Percentiles rank a stretch among this genome's conserved stretches.
Conservation (phyloP, 2,797 vertebrate genomes). For the Onychomys leucogaster region DNA sequence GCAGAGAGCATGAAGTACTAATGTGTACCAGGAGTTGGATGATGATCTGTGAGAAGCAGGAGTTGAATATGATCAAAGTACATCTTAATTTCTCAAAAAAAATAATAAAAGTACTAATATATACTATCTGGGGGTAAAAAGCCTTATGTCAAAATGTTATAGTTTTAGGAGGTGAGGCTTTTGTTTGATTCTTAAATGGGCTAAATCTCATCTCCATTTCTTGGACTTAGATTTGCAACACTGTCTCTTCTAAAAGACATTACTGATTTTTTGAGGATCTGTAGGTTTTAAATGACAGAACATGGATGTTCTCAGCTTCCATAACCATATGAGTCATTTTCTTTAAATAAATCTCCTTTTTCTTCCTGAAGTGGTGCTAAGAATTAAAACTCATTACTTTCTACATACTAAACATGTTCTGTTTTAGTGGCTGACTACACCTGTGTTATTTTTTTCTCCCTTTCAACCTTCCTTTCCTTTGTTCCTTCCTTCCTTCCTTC, state of each 20-base stretch:
- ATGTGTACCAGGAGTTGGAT: too few relatives aligned
- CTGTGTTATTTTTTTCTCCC: not conserved
- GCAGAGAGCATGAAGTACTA: too few relatives aligned
- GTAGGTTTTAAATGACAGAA: not conserved
- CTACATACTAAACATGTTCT: not conserved
- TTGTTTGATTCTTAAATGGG: not conserved
- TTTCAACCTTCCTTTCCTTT: not conserved
- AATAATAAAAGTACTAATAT: too few relatives aligned
- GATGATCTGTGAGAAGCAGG: too few relatives aligned
- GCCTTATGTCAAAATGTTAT: not conserved
- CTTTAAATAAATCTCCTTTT: not conserved
- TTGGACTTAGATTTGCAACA: not conserved
- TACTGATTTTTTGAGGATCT: not conserved
- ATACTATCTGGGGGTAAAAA: not conserved
- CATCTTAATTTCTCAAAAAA: too few relatives aligned
- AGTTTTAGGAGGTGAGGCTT: not conserved
- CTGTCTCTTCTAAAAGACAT: not conserved
- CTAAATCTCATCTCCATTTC: not conserved
- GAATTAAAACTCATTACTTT: not conserved
- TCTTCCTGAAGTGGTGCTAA: not conserved
- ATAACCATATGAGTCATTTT: not conserved
- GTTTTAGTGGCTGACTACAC: not conserved
- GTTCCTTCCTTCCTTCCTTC: not conserved
- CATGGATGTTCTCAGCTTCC: not conserved
- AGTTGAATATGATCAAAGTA: too few relatives aligned